Evolutionary conservation across 2,113 vertebrate species (phyloP), one percentile per base, ranked within the genome.

Genomic region (Polypterus senegalus): DNA sequence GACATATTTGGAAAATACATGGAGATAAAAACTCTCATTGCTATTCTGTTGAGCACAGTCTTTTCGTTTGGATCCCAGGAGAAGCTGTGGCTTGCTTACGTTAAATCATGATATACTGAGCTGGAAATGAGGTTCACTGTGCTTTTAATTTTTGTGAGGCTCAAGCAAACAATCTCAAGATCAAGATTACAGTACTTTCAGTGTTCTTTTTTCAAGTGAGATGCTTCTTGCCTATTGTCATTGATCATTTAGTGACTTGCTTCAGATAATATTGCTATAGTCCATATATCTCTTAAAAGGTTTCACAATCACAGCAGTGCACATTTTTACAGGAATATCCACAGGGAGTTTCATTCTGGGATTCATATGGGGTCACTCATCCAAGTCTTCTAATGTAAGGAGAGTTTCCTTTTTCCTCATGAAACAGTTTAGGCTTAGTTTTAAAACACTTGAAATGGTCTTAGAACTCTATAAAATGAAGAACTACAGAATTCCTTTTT

Each of bases 101-200:
- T 60, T 54, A 56, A 48, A 49, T 10, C 11, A 46, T 56, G 47
- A 61, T 52, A 27, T 46, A 58, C 9, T 52, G 45, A 47, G 48
- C 5, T 57, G 10, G 54, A 61, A 61, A 61, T 46, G 46, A 61
- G 10, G 48, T 49, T 48, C 48, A 58, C 11, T 45, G 43, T 8
- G 51, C 46, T 45, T 2, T 27, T 45, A 45, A 27, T 58, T 44
- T 45, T 58, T 45, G 8, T 47, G 56, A 51, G 46, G 10, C 46
- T 56, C 9, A 57, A 48, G 7, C 11, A 44, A 9, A 56, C 7
- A 44, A 49, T 57, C 5, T 57, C 9, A 11, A 55, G 45, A 56
- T 7, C 9, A n/a, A 48, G 46, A 60, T 65, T 60, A 27, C 27
- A 27, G 27, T 27, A 49, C 46, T 49, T 54, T 60, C 59, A 65